Evolutionary conservation across 2,797 vertebrate species (phyloP).

Genomic region (Ficedula albicollis): DNA sequence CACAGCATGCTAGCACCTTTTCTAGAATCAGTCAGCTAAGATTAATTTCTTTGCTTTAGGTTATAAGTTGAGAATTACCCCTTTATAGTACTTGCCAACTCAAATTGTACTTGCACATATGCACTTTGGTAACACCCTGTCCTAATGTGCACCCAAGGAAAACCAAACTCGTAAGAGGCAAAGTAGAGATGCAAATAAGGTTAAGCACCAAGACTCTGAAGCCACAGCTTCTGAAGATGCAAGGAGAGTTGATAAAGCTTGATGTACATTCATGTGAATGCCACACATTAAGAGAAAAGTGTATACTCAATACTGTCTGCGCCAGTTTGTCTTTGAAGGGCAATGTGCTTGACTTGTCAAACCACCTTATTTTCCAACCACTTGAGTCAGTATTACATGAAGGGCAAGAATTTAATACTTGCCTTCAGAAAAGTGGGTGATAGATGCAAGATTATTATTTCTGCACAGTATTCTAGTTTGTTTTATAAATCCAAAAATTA

Average conservation of each 20-base stretch:
- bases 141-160: not conserved
- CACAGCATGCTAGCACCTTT: not conserved
- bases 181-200: not conserved
- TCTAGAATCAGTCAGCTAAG: not conserved
- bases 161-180: not conserved
- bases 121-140: not conserved
- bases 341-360: not conserved
- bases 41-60: not conserved
- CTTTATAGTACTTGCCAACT: not conserved
- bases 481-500: not conserved
- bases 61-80: not conserved
- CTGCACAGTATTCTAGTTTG: not conserved
- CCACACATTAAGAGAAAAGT: not conserved
- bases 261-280: not conserved
- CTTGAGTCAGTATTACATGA: not conserved
- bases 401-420: not conserved
- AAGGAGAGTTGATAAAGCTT: not conserved
- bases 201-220: not conserved
- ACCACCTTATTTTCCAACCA: not conserved
- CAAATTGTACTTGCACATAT: not conserved
- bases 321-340: not conserved
- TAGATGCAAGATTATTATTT: not conserved
- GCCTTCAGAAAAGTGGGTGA: not conserved
- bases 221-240: not conserved
- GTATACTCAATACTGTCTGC: not conserved